A percentile compares a stretch with the other conserved stretches of the same genome.
Evolutionary conservation across 37 sponge, comb jelly and placozoan species (phyloP).

Genomic region (Oopsacas minuta): DNA sequence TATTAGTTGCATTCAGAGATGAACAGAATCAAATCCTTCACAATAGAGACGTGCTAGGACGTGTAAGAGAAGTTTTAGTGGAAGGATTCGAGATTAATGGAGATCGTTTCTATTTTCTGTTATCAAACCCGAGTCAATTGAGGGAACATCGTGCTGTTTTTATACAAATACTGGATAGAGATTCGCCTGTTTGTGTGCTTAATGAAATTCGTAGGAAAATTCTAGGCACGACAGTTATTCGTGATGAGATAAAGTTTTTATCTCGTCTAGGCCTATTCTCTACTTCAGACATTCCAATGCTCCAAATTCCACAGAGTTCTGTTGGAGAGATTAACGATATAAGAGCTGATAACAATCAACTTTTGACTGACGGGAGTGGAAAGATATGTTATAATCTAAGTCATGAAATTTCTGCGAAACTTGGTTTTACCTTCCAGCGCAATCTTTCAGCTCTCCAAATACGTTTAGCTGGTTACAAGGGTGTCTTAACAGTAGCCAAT

Average conservation of each 20-base stretch:
- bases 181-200: background rate
- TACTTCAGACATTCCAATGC: background rate
- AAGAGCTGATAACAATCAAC: background rate
- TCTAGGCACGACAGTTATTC: background rate
- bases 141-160: background rate
- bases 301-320: background rate
- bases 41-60: background rate
- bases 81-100: background rate
- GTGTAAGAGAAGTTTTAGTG: background rate
- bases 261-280: background rate
- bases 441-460: background rate
- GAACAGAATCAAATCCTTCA: background rate
- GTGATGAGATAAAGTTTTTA: background rate
- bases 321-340: background rate
- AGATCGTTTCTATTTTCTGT: background rate
- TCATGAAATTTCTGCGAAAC: background rate
- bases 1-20: background rate
- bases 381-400: background rate
- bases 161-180: background rate
- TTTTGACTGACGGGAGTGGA: background rate
- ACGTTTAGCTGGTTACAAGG: background rate
- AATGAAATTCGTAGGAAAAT: background rate
- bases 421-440: background rate
- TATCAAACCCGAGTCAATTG: background rate
- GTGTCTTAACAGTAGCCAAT: background rate